Evolutionary conservation across 2,888 invertebrate species (phyloP).

Genomic region (Plebejus argus): DNA sequence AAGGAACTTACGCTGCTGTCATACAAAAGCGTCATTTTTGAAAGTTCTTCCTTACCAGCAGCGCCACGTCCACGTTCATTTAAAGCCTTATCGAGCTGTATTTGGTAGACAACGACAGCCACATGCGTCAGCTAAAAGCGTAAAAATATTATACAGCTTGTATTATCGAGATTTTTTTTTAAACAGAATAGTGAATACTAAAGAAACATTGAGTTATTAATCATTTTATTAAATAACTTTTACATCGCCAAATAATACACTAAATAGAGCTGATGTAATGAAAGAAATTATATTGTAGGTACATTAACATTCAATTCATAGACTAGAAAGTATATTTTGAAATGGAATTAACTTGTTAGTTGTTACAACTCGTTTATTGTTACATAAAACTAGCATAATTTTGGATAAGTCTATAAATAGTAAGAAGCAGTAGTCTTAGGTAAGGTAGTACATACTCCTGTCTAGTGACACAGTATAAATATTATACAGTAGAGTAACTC

Average conservation of each 20-base stretch:
- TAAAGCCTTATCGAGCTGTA: too few relatives aligned
- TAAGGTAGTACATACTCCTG: neutral
- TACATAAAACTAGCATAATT: neutral
- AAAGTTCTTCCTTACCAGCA: too few relatives aligned
- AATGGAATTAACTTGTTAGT: neutral
- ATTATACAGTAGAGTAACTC: neutral
- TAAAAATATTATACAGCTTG: too few relatives aligned
- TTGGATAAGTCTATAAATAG: neutral
- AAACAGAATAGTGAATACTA: neutral
- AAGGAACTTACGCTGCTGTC: too few relatives aligned
- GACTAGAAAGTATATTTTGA: slow-evolving; percentile 23
- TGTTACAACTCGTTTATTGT: neutral
- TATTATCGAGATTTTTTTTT: too few relatives aligned
- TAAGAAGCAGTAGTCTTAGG: neutral
- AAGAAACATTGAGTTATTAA: neutral
- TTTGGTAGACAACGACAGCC: too few relatives aligned
- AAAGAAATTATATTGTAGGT: neutral
- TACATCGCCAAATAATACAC: slow-evolving; percentile 23
- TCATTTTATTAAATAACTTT: slow-evolving; percentile 23
- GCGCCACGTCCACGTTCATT: too few relatives aligned
- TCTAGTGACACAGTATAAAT: neutral
- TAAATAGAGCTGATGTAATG: slow-evolving; percentile 3
- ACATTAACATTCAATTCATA: slow-evolving; percentile 16
- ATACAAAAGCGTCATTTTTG: too few relatives aligned
- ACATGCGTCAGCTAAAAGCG: too few relatives aligned